These are phyloP conservation scores for Nasua narica DNA, from an alignment of 2,797 vertebrate genomes.

Conservation along the genomic window DNA sequence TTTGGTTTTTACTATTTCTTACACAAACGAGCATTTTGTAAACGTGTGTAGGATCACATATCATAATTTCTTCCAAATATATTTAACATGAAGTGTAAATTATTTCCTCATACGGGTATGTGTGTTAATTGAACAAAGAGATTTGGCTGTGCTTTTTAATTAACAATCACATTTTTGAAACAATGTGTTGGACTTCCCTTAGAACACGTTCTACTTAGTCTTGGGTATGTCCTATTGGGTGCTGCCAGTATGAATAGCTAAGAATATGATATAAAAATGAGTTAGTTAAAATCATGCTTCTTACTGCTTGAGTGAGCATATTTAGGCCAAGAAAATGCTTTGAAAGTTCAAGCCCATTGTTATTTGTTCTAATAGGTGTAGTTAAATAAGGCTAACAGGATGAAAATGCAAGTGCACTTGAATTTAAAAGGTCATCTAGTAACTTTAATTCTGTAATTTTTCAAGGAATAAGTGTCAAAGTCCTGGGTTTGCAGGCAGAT, in stretches of 20 bases:
- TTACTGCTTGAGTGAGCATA: neutral
- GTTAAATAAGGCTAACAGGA: constrained; percentile 3
- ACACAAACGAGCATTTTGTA: neutral
- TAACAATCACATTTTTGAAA: constrained; percentile 25
- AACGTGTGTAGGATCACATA: neutral
- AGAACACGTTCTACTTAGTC: neutral
- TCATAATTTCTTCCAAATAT: neutral
- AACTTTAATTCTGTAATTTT: constrained; percentile 36
- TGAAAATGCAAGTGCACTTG: constrained; percentile 26
- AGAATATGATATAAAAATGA: neutral
- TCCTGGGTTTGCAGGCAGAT: neutral
- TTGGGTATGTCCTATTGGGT: neutral
- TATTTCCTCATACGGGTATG: constrained; percentile 23
- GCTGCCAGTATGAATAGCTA: neutral
- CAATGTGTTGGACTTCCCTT: neutral
- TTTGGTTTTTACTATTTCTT: constrained; percentile 41
- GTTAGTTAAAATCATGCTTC: neutral
- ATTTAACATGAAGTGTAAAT: constrained; percentile 24
- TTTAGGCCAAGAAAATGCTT: constrained; percentile 45
- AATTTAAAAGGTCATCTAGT: constrained; percentile 27
- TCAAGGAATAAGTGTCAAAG: neutral
- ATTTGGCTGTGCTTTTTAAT: neutral
- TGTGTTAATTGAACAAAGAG: constrained; percentile 1
- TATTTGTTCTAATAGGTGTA: constrained; percentile 40
- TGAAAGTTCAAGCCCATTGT: constrained; percentile 26